Conservation (phyloP, 2,797 vertebrate species). For the Schizopygopsis malacanthus region DNA sequence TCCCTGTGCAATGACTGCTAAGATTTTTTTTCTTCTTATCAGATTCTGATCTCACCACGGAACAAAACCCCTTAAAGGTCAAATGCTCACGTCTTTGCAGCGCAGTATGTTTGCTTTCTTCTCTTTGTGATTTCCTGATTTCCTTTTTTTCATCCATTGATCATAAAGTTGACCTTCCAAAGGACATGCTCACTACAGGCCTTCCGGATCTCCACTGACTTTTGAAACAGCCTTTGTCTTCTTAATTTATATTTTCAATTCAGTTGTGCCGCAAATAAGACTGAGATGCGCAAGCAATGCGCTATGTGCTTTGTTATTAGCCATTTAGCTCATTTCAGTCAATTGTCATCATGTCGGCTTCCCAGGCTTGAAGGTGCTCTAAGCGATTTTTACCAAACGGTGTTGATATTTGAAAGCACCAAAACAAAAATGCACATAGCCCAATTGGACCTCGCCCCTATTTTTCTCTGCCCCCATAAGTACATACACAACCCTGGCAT, state of each 20-base stretch:
- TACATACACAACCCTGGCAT: no score
- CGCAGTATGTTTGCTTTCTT: slow-evolving; percentile 43
- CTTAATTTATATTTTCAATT: slow-evolving; percentile 24
- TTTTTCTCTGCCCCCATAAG: no score
- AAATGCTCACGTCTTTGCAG: slow-evolving; percentile 56
- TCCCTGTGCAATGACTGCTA: slow-evolving; percentile 68
- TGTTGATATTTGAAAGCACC: no score
- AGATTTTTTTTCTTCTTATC: slow-evolving; percentile 81
- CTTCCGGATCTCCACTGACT: slow-evolving; percentile 46
- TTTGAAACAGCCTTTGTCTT: slow-evolving; percentile 23
- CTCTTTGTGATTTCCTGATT: slow-evolving; percentile 62
- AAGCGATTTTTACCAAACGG: no score
- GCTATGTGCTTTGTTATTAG: background rate
- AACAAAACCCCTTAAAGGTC: slow-evolving; percentile 75
- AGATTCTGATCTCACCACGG: slow-evolving; percentile 71
- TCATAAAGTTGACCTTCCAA: slow-evolving; percentile 63
- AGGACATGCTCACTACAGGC: slow-evolving; percentile 41
- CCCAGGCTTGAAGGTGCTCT: background rate
- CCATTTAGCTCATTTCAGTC: background rate
- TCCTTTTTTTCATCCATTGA: slow-evolving; percentile 69
- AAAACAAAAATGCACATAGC: no score
- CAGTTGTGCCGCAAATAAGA: background rate
- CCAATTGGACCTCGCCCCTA: no score
- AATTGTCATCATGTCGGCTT: background rate
- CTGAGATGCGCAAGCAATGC: background rate